Evolutionary conservation across 2,113 vertebrate genomes (phyloP).

Genomic region (Eudyptes chrysolophus): DNA sequence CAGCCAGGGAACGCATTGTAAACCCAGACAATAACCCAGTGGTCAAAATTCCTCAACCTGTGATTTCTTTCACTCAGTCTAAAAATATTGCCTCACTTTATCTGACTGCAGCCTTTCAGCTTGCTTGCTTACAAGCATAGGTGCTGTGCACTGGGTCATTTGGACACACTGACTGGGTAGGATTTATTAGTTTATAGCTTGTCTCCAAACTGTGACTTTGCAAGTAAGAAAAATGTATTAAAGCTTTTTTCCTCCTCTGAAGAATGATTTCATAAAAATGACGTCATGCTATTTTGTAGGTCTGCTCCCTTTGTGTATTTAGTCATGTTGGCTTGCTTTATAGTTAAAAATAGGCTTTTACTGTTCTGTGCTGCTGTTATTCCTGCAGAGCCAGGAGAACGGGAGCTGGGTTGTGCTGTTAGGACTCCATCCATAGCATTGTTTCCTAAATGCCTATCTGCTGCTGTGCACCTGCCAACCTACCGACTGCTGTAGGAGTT

Average conservation of each 20-base stretch:
- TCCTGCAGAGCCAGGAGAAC: conserved; percentile 32
- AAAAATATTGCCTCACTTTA: neutral
- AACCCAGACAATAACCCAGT: neutral
- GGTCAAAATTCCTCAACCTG: neutral
- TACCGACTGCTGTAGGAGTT: neutral
- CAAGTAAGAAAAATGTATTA: neutral
- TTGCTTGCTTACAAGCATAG: neutral
- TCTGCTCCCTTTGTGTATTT: conserved; percentile 9
- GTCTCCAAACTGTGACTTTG: neutral
- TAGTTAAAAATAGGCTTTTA: conserved; percentile 42
- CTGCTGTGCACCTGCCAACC: neutral
- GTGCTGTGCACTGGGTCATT: neutral
- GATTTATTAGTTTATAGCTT: neutral
- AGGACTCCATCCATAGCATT: neutral
- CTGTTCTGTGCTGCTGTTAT: neutral
- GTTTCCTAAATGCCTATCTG: neutral
- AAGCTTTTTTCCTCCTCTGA: neutral
- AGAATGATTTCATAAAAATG: neutral
- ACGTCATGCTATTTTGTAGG: neutral
- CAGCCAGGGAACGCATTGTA: neutral
- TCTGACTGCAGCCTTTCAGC: neutral
- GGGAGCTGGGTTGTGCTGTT: neutral
- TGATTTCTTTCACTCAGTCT: neutral
- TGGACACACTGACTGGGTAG: neutral
- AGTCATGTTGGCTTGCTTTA: neutral